Evolutionary conservation across 2,888 invertebrate species (phyloP).

Genomic region (Uropetala carovei): DNA sequence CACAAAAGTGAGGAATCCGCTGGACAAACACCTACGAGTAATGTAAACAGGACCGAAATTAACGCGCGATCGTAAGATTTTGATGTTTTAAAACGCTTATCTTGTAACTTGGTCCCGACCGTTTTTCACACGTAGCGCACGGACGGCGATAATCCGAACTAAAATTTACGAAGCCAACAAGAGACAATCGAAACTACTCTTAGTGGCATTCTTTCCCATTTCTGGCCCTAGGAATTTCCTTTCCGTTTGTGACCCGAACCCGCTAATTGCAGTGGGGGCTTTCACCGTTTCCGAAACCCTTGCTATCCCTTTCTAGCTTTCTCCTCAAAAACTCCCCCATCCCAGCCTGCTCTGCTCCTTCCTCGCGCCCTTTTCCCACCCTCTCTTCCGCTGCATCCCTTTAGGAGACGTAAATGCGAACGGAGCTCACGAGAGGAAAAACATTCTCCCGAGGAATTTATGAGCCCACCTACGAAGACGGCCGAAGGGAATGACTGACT

Average conservation of each 20-base stretch:
- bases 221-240: not conserved
- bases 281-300: not conserved
- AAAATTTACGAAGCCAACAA: not conserved
- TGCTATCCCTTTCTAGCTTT: not conserved
- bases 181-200: not conserved
- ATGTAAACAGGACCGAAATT: too few species aligned
- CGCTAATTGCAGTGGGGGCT: constrained; percentile 8
- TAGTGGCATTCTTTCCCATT: not conserved
- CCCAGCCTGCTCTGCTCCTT: not conserved
- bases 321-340: not conserved
- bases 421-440: not conserved
- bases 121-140: not conserved
- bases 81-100: too few species aligned
- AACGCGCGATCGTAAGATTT: too few species aligned
- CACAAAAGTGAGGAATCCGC: too few species aligned
- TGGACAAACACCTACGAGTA: too few species aligned
- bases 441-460: constrained; percentile 14
- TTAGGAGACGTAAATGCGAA: not conserved
- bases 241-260: not conserved
- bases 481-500: not conserved
- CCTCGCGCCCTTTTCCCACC: not conserved
- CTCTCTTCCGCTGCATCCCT: not conserved
- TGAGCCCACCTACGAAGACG: constrained; percentile 18
- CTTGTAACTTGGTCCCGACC: not conserved
- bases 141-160: not conserved